phyloP scores from a whole-genome alignment of 2,888 invertebrate genomes.

The Bhutanitis thaidina region DNA sequence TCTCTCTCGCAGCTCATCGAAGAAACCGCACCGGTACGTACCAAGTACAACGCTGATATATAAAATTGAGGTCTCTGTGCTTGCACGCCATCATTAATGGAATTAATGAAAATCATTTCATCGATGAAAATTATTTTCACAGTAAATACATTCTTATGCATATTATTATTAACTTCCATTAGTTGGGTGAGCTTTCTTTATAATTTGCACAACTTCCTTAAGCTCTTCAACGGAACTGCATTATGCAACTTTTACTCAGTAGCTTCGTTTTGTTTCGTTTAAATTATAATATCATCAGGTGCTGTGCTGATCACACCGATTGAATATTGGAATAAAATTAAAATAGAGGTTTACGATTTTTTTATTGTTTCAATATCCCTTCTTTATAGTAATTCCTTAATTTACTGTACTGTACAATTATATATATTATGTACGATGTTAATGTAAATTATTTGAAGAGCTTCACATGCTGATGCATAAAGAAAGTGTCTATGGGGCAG shows the following conservation, averaged over 20 bases:
- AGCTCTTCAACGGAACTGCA: neutral
- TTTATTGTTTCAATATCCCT: too few relatives aligned
- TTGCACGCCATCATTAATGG: slow-evolving; percentile 3
- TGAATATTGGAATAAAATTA: too few relatives aligned
- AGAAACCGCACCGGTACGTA: slow-evolving; percentile 71
- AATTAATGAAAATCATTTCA: slow-evolving; percentile 3
- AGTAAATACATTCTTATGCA: neutral
- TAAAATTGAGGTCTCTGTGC: too few relatives aligned
- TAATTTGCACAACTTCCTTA: neutral
- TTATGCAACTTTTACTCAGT: neutral
- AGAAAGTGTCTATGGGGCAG: too few relatives aligned
- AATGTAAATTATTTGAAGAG: too few relatives aligned
- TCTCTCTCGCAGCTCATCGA: slow-evolving; percentile 76
- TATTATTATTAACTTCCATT: neutral
- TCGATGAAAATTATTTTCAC: slow-evolving; percentile 1
- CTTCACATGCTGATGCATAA: too few relatives aligned
- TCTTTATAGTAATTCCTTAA: too few relatives aligned
- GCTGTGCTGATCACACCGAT: neutral
- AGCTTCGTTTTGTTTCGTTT: neutral
- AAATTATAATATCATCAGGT: neutral
- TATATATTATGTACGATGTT: too few relatives aligned
- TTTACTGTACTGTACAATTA: too few relatives aligned
- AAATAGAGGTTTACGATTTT: too few relatives aligned
- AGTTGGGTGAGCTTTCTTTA: neutral
- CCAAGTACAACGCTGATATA: too few relatives aligned